Conservation (phyloP, 2,888 invertebrate genomes). For the Malthinus flaveolus region DNA sequence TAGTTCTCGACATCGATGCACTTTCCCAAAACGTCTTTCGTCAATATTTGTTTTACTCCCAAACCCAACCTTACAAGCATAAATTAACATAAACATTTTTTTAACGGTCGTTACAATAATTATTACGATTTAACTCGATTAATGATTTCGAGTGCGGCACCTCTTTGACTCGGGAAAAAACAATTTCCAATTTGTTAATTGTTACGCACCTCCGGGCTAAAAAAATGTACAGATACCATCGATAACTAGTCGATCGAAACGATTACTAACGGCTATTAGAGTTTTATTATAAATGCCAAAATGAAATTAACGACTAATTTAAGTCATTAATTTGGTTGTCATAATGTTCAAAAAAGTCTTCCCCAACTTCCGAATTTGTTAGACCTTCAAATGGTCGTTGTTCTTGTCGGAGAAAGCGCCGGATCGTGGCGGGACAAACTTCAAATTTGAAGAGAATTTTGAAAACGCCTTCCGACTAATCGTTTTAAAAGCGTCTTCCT, state of each 20-base stretch:
- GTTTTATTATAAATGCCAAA: too few relatives aligned
- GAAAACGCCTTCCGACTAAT: too few relatives aligned
- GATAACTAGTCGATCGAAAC: neutral
- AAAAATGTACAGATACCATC: neutral
- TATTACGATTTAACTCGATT: conserved; percentile 10
- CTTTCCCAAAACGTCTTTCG: neutral
- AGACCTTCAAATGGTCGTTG: too few relatives aligned
- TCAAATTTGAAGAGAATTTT: too few relatives aligned
- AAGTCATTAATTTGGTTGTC: too few relatives aligned
- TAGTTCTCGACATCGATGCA: neutral
- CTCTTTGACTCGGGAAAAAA: conserved; percentile 9
- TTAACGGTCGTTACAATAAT: neutral
- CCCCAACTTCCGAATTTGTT: too few relatives aligned
- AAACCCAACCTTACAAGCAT: neutral
- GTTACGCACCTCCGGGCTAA: conserved; percentile 5
- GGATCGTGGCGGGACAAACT: too few relatives aligned
- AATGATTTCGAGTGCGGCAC: conserved; percentile 8
- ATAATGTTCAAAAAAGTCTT: too few relatives aligned
- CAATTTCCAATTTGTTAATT: conserved; percentile 11
- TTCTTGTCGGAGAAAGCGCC: too few relatives aligned
- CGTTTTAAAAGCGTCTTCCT: too few relatives aligned
- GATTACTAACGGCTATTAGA: neutral
- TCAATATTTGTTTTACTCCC: neutral
- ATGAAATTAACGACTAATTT: too few relatives aligned
- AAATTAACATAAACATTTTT: conserved; percentile 7